A percentile compares a stretch with the other conserved stretches of the same genome.
Conservation (phyloP, 1,140 invertebrate species). For the Heliconius nattereri region DNA sequence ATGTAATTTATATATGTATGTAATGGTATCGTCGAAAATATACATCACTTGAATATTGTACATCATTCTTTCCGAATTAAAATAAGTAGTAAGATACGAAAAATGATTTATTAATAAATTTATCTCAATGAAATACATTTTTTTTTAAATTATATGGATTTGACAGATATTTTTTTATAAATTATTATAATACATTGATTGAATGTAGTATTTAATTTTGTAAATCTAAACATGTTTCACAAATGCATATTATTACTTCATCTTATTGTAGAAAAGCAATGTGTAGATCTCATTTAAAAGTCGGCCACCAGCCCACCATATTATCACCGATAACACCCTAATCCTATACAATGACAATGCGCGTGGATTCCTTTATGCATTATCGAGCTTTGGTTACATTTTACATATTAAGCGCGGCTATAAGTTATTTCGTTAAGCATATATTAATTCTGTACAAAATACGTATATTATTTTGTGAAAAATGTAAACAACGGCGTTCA, state of each 20-base stretch:
- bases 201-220: too few species aligned
- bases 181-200: not conserved
- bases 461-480: not conserved
- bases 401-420: constrained; percentile 30
- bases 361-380: constrained; percentile 66
- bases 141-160: too few species aligned
- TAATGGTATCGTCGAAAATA: too few species aligned
- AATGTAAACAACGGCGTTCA: not conserved
- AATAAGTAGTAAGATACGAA: too few species aligned
- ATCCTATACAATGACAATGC: constrained; percentile 71
- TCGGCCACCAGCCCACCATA: constrained; percentile 53
- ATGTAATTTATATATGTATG: too few species aligned
- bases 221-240: not conserved
- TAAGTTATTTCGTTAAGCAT: not conserved
- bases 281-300: constrained; percentile 29
- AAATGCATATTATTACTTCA: not conserved
- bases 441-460: not conserved
- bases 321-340: constrained; percentile 73
- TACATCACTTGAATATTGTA: too few species aligned
- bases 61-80: too few species aligned
- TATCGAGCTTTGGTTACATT: constrained; percentile 57
- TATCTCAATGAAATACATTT: too few species aligned
- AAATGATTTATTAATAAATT: too few species aligned
- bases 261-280: not conserved
- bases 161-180: too few species aligned